Conservation (phyloP, 2,888 invertebrate species). For the Leptodirus hochenwartii region DNA sequence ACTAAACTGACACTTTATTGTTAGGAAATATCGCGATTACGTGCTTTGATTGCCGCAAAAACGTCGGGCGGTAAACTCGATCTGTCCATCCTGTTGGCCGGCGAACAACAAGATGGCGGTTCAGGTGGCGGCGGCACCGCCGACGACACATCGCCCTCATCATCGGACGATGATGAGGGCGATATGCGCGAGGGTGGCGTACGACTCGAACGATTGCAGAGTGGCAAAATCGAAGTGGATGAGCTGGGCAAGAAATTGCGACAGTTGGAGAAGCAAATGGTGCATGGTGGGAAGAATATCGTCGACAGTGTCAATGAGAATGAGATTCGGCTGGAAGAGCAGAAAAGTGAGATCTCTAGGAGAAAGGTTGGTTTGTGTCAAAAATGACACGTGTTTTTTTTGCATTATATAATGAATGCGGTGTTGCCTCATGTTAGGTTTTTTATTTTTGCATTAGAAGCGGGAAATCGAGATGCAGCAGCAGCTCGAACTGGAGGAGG, state of each 20-base stretch:
- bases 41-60: conserved; percentile 22
- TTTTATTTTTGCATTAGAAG: conserved; percentile 22
- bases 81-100: conserved; percentile 16
- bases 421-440: conserved; percentile 3
- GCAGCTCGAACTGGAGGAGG: conserved; percentile 83
- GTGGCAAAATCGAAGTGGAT: conserved; percentile 47
- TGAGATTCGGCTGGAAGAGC: conserved; percentile 73
- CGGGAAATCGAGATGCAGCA: conserved; percentile 83
- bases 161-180: conserved; percentile 27
- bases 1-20: background rate
- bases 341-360: conserved; percentile 74
- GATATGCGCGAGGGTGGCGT: conserved; percentile 27
- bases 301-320: conserved; percentile 91
- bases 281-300: conserved; percentile 88
- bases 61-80: conserved; percentile 17
- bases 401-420: background rate
- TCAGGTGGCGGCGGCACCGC: conserved; percentile 1
- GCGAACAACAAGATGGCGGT: conserved; percentile 25
- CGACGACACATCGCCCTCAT: no score
- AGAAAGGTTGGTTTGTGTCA: conserved; percentile 49
- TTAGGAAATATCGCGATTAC: conserved; percentile 55
- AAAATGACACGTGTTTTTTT: conserved; percentile 1
- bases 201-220: no score
- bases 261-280: conserved; percentile 82
- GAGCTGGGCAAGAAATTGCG: conserved; percentile 61